Percentiles rank a stretch among this genome's conserved stretches.
phyloP scores from a whole-genome alignment of 2,113 vertebrate genomes.

The Pituophis catenifer region DNA sequence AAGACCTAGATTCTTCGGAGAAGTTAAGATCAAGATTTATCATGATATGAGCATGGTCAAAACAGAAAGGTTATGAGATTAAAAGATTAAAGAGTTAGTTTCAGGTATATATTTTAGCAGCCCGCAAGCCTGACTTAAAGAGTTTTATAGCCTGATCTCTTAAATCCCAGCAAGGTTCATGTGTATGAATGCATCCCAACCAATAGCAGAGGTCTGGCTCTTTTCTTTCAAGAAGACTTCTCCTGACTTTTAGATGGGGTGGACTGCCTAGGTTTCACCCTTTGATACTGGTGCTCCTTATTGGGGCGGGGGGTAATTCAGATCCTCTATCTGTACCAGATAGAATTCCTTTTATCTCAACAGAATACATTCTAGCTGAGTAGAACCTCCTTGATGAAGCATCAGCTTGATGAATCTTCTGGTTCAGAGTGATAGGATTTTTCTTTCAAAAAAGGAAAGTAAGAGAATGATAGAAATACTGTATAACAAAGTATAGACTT shows the following conservation, averaged over 20 bases:
- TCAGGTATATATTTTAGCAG: neutral
- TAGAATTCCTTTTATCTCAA: neutral
- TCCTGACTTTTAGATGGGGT: neutral
- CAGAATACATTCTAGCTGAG: neutral
- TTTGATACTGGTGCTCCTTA: neutral
- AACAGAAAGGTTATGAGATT: neutral
- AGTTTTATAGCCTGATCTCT: neutral
- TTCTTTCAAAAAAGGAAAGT: neutral
- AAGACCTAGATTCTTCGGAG: neutral
- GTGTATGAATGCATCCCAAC: neutral
- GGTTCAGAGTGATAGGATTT: neutral
- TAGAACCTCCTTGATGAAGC: neutral
- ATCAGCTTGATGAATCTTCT: neutral
- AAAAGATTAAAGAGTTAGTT: neutral
- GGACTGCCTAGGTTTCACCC: neutral
- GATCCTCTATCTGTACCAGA: neutral
- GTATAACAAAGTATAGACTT: accelerated
- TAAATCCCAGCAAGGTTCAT: neutral
- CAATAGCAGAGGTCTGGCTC: neutral
- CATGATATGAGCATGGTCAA: neutral
- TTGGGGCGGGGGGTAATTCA: neutral
- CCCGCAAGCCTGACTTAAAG: neutral
- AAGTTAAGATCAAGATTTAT: neutral
- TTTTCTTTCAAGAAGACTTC: neutral
- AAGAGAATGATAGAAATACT: neutral